phyloP scores from a whole-genome alignment of 2,888 invertebrate genomes.

The Drosophila koepferae region DNA sequence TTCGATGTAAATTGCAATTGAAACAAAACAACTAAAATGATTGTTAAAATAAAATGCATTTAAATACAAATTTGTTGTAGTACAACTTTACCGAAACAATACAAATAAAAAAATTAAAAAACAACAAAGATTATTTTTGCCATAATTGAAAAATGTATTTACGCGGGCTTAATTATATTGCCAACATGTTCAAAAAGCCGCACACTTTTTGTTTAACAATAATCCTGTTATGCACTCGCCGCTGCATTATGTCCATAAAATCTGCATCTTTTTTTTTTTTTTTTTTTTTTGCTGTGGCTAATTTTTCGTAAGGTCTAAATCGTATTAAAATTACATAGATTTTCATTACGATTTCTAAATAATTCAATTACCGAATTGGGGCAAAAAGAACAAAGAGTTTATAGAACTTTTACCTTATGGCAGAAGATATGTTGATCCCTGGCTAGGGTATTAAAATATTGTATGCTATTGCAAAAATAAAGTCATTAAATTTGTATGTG shows the following conservation, averaged over 20 bases:
- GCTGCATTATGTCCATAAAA: background rate
- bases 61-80: conserved; percentile 27
- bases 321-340: conserved; percentile 1
- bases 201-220: conserved; percentile 7
- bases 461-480: conserved; percentile 68
- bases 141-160: conserved; percentile 34
- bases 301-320: background rate
- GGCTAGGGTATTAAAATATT: conserved; percentile 60
- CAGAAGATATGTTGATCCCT: conserved; percentile 16
- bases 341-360: conserved; percentile 6
- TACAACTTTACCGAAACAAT: background rate
- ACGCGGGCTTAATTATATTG: conserved; percentile 18
- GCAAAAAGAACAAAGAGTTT: background rate
- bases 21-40: conserved; percentile 14
- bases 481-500: conserved; percentile 74
- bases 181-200: conserved; percentile 3
- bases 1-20: conserved; percentile 12
- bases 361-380: background rate
- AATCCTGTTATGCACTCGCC: conserved; percentile 11
- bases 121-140: conserved; percentile 2
- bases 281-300: background rate
- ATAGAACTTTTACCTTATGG: conserved; percentile 5
- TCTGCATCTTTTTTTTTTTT: background rate
- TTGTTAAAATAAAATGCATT: conserved; percentile 25
- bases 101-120: background rate